Conservation (phyloP, 1,140 invertebrate species). For the Cherax quadricarinatus region DNA sequence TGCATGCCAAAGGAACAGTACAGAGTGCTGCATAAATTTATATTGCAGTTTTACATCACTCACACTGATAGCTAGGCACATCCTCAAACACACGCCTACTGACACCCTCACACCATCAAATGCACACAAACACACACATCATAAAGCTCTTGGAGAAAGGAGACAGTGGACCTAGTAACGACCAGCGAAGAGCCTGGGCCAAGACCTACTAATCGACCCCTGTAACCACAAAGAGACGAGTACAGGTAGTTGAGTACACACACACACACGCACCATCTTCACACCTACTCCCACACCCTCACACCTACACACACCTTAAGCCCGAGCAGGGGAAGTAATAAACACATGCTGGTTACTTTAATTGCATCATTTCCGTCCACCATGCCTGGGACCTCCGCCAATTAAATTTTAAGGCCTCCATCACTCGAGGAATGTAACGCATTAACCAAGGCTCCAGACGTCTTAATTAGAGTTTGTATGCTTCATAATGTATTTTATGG, state of each 20-base stretch:
- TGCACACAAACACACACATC: too few relatives aligned
- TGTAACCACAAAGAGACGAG: too few relatives aligned
- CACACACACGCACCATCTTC: too few relatives aligned
- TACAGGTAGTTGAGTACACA: too few relatives aligned
- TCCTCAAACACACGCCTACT: neutral
- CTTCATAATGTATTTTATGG: neutral
- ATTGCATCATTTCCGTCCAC: neutral
- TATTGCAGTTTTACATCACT: too few relatives aligned
- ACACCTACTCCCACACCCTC: too few relatives aligned
- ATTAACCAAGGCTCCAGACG: neutral
- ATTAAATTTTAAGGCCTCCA: slow-evolving; percentile 4
- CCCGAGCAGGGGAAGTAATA: neutral
- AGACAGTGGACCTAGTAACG: too few relatives aligned
- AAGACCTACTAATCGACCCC: too few relatives aligned
- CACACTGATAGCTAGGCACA: neutral
- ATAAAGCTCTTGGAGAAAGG: too few relatives aligned
- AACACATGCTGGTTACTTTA: neutral
- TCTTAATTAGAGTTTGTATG: neutral
- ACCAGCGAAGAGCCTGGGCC: too few relatives aligned
- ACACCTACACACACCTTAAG: neutral
- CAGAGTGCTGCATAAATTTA: too few relatives aligned
- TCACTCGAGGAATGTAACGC: neutral
- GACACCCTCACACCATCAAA: neutral
- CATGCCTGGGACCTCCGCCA: neutral
- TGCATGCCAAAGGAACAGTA: too few relatives aligned